Evolutionary conservation across 2,797 vertebrate genomes (phyloP), one percentile per base, ranked within the genome.

Genomic region (Acrocephalus scirpaceus): DNA sequence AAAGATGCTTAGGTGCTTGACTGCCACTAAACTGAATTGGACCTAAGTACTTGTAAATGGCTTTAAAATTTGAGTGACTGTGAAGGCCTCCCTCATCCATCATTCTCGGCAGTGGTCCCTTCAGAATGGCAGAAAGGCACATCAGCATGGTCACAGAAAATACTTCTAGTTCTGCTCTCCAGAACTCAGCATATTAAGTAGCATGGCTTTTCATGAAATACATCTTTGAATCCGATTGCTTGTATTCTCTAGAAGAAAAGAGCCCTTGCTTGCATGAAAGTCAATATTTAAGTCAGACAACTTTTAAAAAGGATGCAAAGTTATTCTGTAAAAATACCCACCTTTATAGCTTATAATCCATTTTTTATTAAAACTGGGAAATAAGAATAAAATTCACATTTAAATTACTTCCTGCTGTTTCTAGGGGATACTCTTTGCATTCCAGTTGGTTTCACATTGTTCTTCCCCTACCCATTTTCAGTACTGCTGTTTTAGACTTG

Each of bases 301-400:
- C 54, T 92, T 91, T 54, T 78, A 4, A 83, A 95, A 95, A 80
- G 40, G 72, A 88, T 89, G 76, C 76, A 84, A 85, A 88, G 78
- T 92, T 88, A 81, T 84, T 67, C 94, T 91, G 61, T 82, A 87
- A 92, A 94, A 92, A 92, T 85, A 90, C 34, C 53, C 75, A 89
- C 86, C 84, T 91, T 93, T 91, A 88, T 75, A 83, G 23, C 73
- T 96, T 72, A 34, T 96, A 93, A 96, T 95, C 88, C 80, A 82
- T 95, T 95, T 93, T 96, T 96, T 96, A 96, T 96, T 96, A 92
- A 96, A 94, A 76, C 80, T 87, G 83, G 69, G 77, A 90, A 92
- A 73, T 72, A 90, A 77, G 77, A 77, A 54, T 82, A 89, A 86
- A 90, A 96, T 88, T 93, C 91, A 57, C 64, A 85, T 85, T 88